Evolutionary conservation across 2,797 vertebrate species (phyloP).

Genomic region (Centroberyx gerrardi): DNA sequence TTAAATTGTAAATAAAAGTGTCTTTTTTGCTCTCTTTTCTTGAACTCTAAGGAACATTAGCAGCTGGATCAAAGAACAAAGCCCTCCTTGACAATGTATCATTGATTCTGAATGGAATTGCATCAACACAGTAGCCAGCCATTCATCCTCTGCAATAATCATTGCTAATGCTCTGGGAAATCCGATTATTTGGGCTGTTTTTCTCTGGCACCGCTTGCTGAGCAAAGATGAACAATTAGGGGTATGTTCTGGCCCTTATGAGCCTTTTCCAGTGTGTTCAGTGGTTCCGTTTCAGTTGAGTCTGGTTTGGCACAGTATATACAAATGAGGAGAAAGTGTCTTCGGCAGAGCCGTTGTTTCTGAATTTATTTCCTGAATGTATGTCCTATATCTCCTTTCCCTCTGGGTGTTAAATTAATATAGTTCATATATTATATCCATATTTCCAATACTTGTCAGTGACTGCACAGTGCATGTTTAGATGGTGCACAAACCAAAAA

Average conservation of each 20-base stretch:
- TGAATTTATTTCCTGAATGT: too few species aligned
- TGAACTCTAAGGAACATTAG: slow-evolving; percentile 40
- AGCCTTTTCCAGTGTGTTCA: slow-evolving; percentile 26
- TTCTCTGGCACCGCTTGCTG: slow-evolving; percentile 37
- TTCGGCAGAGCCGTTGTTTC: not conserved
- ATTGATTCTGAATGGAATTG: slow-evolving; percentile 56
- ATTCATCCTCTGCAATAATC: slow-evolving; percentile 55
- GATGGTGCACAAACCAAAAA: not conserved
- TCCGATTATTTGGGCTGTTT: slow-evolving; percentile 61
- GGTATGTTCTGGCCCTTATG: slow-evolving; percentile 23
- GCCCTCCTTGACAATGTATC: slow-evolving; percentile 61
- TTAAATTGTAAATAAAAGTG: too few species aligned
- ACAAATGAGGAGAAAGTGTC: slow-evolving; percentile 1
- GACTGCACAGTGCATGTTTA: too few species aligned
- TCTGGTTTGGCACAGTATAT: slow-evolving; percentile 3
- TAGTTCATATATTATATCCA: not conserved
- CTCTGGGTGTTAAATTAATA: too few species aligned
- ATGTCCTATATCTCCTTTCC: too few species aligned
- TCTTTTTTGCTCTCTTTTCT: slow-evolving; percentile 9
- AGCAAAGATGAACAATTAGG: slow-evolving; percentile 55
- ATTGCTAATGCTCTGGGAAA: slow-evolving; percentile 59
- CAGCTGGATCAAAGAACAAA: slow-evolving; percentile 51
- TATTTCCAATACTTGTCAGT: not conserved
- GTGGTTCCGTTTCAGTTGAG: slow-evolving; percentile 14
- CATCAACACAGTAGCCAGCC: slow-evolving; percentile 44